A percentile compares a stretch with the other conserved stretches of the same genome.
Conservation (phyloP, 2,113 vertebrate genomes). For the Leptodactylus fuscus region DNA sequence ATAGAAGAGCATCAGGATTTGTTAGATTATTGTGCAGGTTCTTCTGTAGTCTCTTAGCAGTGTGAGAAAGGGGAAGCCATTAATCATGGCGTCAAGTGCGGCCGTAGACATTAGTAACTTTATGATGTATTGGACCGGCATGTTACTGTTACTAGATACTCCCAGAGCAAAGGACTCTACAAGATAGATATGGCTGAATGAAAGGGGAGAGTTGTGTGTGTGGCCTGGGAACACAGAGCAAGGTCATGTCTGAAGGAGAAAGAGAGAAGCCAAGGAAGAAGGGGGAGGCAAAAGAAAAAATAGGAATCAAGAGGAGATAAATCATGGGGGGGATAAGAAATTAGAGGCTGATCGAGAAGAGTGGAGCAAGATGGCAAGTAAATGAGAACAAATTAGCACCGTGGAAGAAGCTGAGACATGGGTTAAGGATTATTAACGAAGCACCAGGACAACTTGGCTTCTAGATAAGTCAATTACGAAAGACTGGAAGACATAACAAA, state of each 20-base stretch:
- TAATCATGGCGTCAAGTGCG: slow-evolving; percentile 28
- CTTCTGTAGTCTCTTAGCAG: not conserved
- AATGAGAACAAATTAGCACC: not conserved
- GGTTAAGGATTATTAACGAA: not conserved
- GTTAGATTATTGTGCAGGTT: slow-evolving; percentile 9
- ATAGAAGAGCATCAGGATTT: not conserved
- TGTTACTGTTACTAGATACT: slow-evolving; percentile 30
- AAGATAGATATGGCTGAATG: slow-evolving; percentile 34
- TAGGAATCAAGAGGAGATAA: slow-evolving; percentile 36
- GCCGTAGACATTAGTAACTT: slow-evolving; percentile 6
- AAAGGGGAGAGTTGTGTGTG: slow-evolving; percentile 31
- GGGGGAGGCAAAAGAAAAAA: slow-evolving; percentile 54
- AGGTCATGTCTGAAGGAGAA: slow-evolving; percentile 56
- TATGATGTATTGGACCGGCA: slow-evolving; percentile 1
- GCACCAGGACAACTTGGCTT: not conserved
- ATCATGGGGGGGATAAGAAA: not conserved
- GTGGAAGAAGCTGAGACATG: too few species aligned
- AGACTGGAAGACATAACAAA: not conserved
- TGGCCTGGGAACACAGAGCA: slow-evolving; percentile 39
- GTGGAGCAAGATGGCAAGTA: not conserved
- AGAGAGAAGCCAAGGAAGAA: slow-evolving; percentile 43
- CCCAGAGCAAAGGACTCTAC: not conserved
- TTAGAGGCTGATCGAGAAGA: not conserved
- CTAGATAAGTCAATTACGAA: not conserved
- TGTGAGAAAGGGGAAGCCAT: slow-evolving; percentile 18